phyloP scores from a whole-genome alignment of 2,888 invertebrate species.

The Lypha dubia region DNA sequence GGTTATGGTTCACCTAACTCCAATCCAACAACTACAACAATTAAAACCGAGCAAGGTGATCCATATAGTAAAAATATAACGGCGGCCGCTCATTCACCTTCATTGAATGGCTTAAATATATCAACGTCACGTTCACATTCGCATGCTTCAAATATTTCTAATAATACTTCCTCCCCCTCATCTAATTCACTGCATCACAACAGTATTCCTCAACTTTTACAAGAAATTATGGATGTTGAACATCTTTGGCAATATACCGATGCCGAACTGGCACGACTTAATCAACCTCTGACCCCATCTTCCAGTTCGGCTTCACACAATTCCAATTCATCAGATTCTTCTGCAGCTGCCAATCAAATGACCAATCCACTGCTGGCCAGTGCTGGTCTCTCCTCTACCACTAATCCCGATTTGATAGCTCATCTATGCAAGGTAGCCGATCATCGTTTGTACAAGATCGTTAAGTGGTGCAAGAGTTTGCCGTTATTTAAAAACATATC shows the following conservation, averaged over 20 bases:
- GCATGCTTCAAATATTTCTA: constrained; percentile 62
- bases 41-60: constrained; percentile 84
- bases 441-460: constrained; percentile 97
- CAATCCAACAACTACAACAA: constrained; percentile 75
- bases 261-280: constrained; percentile 88
- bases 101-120: constrained; percentile 67
- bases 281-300: constrained; percentile 83
- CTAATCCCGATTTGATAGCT: constrained; percentile 92
- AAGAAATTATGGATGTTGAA: constrained; percentile 98
- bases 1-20: constrained; percentile 40
- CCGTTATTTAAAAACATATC: constrained; percentile 98
- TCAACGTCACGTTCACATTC: constrained; percentile 64
- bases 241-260: constrained; percentile 97
- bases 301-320: constrained; percentile 73
- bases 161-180: constrained; percentile 52
- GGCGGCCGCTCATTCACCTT: constrained; percentile 69
- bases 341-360: constrained; percentile 79
- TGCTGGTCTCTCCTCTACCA: constrained; percentile 84
- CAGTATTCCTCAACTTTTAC: constrained; percentile 75
- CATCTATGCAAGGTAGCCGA: constrained; percentile 97
- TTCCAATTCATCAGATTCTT: constrained; percentile 76
- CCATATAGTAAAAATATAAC: constrained; percentile 54
- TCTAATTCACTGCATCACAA: constrained; percentile 51
- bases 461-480: constrained; percentile 98
- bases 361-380: constrained; percentile 85